Evolutionary conservation across 2,113 vertebrate genomes (phyloP).

Genomic region (Cathartes aura): DNA sequence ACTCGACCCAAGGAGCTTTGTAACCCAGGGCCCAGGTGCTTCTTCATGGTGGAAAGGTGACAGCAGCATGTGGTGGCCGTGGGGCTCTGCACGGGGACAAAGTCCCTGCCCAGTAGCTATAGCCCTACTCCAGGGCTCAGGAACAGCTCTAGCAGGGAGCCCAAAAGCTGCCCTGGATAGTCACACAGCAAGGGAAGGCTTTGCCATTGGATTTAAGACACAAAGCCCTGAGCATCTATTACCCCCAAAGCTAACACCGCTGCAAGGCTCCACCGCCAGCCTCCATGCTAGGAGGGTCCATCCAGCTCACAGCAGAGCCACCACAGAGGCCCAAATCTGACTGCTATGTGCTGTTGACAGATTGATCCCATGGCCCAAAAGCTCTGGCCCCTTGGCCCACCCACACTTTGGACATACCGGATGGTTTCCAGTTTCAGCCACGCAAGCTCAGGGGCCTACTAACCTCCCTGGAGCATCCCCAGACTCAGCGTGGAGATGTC

Average conservation of each 20-base stretch:
- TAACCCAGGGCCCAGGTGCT: not conserved
- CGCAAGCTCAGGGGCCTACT: not conserved
- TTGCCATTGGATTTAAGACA: not conserved
- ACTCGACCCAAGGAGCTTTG: not conserved
- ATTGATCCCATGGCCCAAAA: not conserved
- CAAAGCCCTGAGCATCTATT: not conserved
- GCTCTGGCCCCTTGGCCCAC: not conserved
- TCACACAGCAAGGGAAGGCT: not conserved
- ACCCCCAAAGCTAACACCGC: not conserved
- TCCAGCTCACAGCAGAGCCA: not conserved
- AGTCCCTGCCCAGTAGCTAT: not conserved
- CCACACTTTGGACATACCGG: rapidly evolving
- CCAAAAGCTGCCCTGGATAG: not conserved
- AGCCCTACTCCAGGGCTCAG: not conserved
- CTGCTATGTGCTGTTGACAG: not conserved
- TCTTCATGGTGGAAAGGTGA: not conserved
- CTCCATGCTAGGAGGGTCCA: not conserved
- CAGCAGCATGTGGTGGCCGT: not conserved
- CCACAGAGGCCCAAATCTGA: not conserved
- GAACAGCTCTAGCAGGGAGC: not conserved
- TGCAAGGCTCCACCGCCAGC: not conserved
- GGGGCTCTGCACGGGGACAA: not conserved
- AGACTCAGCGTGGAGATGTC: not conserved
- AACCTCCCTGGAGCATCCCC: not conserved
- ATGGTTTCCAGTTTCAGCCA: not conserved